phyloP scores from a whole-genome alignment of 1,140 invertebrate genomes.

The Zaprionus vittiger region DNA sequence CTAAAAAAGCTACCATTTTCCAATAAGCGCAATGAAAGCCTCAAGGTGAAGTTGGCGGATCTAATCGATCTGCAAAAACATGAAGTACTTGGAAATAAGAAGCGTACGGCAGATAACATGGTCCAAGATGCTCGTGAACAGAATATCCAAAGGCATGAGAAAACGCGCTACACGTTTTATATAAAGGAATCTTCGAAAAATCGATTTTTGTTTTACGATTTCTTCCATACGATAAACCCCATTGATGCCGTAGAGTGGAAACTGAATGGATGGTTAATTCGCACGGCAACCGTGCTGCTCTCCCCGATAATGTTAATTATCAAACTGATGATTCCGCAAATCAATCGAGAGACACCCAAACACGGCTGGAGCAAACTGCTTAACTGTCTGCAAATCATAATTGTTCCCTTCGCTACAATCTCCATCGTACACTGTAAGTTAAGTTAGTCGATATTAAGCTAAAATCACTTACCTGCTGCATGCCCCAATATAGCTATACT shows the following conservation, averaged over 20 bases:
- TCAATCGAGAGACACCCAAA: conserved; percentile 46
- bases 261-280: neutral
- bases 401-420: conserved; percentile 25
- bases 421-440: conserved; percentile 30
- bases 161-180: conserved; percentile 10
- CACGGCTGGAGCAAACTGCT: conserved; percentile 65
- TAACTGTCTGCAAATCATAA: conserved; percentile 52
- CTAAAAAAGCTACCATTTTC: neutral
- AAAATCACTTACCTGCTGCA: neutral
- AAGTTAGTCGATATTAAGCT: neutral
- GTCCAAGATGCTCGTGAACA: too few species aligned
- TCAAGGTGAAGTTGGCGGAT: neutral
- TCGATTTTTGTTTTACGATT: conserved; percentile 27
- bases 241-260: conserved; percentile 38
- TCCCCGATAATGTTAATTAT: conserved; percentile 29
- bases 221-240: conserved; percentile 35
- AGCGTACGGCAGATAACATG: neutral
- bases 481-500: conserved; percentile 17
- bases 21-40: neutral
- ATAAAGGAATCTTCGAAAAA: conserved; percentile 33
- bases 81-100: neutral
- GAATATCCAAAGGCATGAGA: too few species aligned
- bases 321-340: conserved; percentile 34
- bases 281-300: neutral
- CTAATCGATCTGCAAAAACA: neutral